Base-by-base conservation (phyloP, 2,888 invertebrate genomes). In the Sphaerophoria taeniata region DNA sequence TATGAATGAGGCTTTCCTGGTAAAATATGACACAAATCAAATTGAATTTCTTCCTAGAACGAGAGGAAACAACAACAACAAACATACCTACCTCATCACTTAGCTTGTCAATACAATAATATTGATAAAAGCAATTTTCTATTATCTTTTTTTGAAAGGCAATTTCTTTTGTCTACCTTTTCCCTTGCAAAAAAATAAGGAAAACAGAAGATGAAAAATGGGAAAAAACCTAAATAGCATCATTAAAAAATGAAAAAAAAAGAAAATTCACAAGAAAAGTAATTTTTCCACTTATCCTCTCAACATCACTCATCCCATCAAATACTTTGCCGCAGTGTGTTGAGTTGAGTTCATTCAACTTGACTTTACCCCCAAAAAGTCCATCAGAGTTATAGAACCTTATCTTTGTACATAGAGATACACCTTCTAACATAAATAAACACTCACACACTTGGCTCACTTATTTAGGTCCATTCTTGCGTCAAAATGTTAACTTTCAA, bases 201-300 rank as follows among this genome's bases (percentile, higher is more conserved):
- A 36, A 51, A 51, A 45, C 12, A 14, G 14, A 9, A 51, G 4
- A 56, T 34, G 14, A 12, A 43, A 9, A 39, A 9, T 9, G 9
- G 39, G 9, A 39, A 39, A 39, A 39, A 34, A 49, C 34, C 34
- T 14, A 0, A 65, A 51, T 24, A 71, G 34, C 34, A 58, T 81
- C 70, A 65, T 51, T 75, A 43, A 56, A 75, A 80, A 60, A 39
- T 24, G 36, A 71, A 81, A 78, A 65, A 76, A 67, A 43, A 47
- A 39, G 14, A 56, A 34, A 51, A 39, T 24, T 24, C 24, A 24
- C 24, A 24, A 24, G 24, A 33, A 71, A 60, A 53, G 65, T 51
- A 67, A 51, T 60, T 47, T 51, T 72, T 58, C 51, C 61, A 56
- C 61, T 71, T 71, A 71, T 70, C 71, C 71, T 56, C 65, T 65